phyloP scores from a whole-genome alignment of 2,797 vertebrate species.

The Eulemur coronatus region DNA sequence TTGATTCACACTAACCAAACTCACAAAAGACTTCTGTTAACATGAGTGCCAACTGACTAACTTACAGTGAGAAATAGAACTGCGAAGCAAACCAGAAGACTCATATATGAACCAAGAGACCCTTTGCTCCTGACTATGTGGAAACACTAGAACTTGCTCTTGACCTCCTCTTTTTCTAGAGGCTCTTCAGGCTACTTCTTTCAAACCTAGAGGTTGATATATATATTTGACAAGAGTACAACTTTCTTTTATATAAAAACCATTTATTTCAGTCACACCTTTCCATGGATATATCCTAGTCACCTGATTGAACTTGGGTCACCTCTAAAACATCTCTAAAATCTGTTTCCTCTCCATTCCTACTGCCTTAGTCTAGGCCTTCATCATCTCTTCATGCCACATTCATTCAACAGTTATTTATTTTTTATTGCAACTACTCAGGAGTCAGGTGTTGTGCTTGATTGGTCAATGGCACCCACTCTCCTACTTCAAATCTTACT shows the following conservation, averaged over 20 bases:
- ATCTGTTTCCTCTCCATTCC: conserved; percentile 23
- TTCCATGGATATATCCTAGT: neutral
- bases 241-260: conserved; percentile 34
- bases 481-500: neutral
- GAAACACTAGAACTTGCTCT: neutral
- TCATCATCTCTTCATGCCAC: neutral
- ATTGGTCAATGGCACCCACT: neutral
- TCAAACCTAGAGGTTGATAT: neutral
- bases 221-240: neutral
- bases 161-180: neutral
- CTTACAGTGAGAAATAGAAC: neutral
- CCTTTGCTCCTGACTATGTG: conserved; percentile 8
- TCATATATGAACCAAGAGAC: neutral
- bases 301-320: neutral
- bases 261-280: neutral
- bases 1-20: neutral
- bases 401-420: neutral
- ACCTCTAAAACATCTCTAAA: conserved; percentile 42
- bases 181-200: neutral
- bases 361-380: neutral
- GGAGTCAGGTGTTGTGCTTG: neutral
- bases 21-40: neutral
- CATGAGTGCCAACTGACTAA: neutral
- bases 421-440: neutral
- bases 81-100: neutral